Percentiles rank a stretch among this genome's conserved stretches.
Evolutionary conservation across 2,888 invertebrate species (phyloP).

Genomic region (Masnerella sp.): DNA sequence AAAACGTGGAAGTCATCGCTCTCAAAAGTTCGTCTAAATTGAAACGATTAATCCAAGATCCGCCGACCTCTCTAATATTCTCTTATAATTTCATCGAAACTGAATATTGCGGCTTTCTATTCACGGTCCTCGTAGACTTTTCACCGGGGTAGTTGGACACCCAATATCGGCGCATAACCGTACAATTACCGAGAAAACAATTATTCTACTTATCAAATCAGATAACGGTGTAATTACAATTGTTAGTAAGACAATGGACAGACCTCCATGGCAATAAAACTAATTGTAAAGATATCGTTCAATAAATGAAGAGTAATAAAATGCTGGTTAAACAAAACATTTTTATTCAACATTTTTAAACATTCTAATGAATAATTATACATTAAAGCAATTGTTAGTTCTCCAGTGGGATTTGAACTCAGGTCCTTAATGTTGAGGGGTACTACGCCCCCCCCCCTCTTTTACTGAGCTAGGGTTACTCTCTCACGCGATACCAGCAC

Average conservation of each 20-base stretch:
- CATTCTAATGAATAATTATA: no score
- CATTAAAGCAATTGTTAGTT: no score
- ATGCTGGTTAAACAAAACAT: no score
- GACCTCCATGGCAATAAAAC: no score
- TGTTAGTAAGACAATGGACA: no score
- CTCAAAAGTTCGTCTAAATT: background rate
- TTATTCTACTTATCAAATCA: background rate
- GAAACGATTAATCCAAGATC: conserved; percentile 9
- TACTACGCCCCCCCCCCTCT: conserved; percentile 65
- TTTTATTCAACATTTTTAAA: no score
- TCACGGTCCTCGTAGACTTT: conserved; percentile 3
- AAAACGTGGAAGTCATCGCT: background rate
- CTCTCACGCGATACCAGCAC: conserved; percentile 68
- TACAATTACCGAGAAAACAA: background rate
- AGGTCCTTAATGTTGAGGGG: no score
- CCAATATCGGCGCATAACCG: no score
- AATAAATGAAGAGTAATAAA: no score
- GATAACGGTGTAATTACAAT: no score
- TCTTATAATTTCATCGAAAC: conserved; percentile 2
- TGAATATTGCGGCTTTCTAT: conserved; percentile 18
- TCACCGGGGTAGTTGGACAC: background rate
- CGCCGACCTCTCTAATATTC: conserved; percentile 6
- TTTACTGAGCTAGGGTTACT: conserved; percentile 58
- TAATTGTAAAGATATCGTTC: no score
- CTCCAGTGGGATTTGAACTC: no score